These are phyloP conservation scores for Panagrolaimus sp. DNA, from an alignment of 1,140 invertebrate species.

Conservation along the genomic window DNA sequence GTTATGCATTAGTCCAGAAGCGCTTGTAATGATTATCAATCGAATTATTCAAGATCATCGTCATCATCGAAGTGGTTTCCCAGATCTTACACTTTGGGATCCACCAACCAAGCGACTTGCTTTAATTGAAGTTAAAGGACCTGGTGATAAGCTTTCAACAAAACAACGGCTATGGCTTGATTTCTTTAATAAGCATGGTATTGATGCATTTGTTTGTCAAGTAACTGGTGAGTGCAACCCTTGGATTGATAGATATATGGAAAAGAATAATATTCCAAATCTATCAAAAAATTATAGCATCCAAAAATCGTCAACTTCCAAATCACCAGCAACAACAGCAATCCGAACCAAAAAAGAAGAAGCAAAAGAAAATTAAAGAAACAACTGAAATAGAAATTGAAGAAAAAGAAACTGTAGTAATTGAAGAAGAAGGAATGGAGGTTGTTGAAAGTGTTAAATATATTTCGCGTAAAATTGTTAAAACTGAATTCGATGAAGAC, in stretches of 20 bases:
- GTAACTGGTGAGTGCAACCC: conserved; percentile 59
- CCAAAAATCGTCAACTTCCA: too few relatives aligned
- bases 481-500: too few relatives aligned
- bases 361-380: too few relatives aligned
- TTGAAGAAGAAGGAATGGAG: too few relatives aligned
- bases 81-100: conserved; percentile 77
- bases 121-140: conserved; percentile 77
- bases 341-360: too few relatives aligned
- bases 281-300: too few relatives aligned
- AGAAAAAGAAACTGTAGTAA: too few relatives aligned
- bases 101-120: conserved; percentile 57
- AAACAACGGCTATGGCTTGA: conserved; percentile 80
- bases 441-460: too few relatives aligned
- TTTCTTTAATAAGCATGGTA: conserved; percentile 67
- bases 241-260: neutral
- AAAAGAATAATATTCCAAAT: too few relatives aligned
- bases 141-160: conserved; percentile 72
- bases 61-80: conserved; percentile 69
- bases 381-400: too few relatives aligned
- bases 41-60: conserved; percentile 62
- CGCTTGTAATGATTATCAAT: conserved; percentile 27
- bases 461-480: too few relatives aligned
- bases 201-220: conserved; percentile 72
- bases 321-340: too few relatives aligned
- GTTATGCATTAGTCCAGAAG: conserved; percentile 14